Evolutionary conservation across 1,140 invertebrate genomes (phyloP).

Genomic region (Papilio aristodemus): DNA sequence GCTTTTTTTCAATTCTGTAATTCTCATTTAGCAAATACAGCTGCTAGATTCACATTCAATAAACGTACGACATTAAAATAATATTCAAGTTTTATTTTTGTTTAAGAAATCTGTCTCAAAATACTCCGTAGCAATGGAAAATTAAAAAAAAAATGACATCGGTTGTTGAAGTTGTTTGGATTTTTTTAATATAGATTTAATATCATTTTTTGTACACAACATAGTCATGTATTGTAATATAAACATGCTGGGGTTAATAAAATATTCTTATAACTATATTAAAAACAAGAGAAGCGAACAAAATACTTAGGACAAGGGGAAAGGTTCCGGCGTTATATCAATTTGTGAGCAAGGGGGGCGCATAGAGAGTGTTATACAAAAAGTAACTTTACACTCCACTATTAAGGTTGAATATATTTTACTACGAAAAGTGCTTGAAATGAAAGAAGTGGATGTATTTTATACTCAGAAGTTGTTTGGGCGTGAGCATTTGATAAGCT

Average conservation of each 20-base stretch:
- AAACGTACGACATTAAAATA: too few species aligned
- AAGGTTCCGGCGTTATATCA: slow-evolving; percentile 12
- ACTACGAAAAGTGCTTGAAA: background rate
- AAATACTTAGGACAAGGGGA: background rate
- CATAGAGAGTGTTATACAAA: background rate
- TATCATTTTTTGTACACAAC: background rate
- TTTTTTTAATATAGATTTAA: too few species aligned
- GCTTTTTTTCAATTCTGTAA: too few species aligned
- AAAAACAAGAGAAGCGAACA: slow-evolving; percentile 1
- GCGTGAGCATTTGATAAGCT: slow-evolving; percentile 20
- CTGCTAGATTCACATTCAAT: too few species aligned
- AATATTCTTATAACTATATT: slow-evolving; percentile 18
- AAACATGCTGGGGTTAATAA: background rate
- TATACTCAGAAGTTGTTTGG: slow-evolving; percentile 23
- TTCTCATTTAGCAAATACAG: too few species aligned
- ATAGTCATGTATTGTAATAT: background rate
- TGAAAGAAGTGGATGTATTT: slow-evolving; percentile 16
- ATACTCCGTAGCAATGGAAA: too few species aligned
- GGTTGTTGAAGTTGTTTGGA: too few species aligned
- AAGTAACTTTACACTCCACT: background rate
- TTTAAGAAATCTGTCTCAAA: too few species aligned
- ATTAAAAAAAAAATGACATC: too few species aligned
- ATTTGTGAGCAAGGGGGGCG: slow-evolving; percentile 10
- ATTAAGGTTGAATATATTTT: background rate
- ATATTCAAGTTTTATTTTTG: too few species aligned